Percentiles rank a stretch among this genome's conserved stretches.
These are phyloP conservation scores for Fopius arisanus DNA, from an alignment of 1,140 invertebrate species.

Conservation along the genomic window DNA sequence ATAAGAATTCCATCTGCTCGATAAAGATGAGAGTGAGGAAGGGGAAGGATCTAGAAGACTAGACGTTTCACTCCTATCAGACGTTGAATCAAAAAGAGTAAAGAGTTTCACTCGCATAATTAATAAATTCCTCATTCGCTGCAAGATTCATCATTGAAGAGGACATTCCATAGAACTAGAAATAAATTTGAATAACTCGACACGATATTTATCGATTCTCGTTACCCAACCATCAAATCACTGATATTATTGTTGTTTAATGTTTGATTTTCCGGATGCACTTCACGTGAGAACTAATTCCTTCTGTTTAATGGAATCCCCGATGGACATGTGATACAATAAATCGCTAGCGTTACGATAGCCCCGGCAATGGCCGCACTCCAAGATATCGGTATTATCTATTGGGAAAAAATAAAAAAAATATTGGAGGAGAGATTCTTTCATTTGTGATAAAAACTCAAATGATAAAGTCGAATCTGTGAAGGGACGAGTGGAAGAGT, in stretches of 20 bases:
- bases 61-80: conserved; percentile 19
- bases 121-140: background rate
- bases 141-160: background rate
- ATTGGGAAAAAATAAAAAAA: background rate
- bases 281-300: background rate
- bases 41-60: conserved; percentile 18
- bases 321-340: background rate
- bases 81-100: background rate
- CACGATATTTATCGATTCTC: too few relatives aligned
- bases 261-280: background rate
- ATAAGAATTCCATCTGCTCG: conserved; percentile 43
- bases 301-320: background rate
- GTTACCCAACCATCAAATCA: too few relatives aligned
- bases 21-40: conserved; percentile 4
- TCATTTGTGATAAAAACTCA: background rate
- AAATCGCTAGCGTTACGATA: background rate
- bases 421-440: background rate
- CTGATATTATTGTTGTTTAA: too few relatives aligned
- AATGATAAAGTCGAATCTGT: background rate
- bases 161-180: background rate
- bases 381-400: background rate
- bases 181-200: too few relatives aligned
- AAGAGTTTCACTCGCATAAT: background rate
- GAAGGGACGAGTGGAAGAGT: too few relatives aligned
- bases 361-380: background rate